phyloP scores from a whole-genome alignment of 2,797 vertebrate species.

The Tiaroga cobitis region DNA sequence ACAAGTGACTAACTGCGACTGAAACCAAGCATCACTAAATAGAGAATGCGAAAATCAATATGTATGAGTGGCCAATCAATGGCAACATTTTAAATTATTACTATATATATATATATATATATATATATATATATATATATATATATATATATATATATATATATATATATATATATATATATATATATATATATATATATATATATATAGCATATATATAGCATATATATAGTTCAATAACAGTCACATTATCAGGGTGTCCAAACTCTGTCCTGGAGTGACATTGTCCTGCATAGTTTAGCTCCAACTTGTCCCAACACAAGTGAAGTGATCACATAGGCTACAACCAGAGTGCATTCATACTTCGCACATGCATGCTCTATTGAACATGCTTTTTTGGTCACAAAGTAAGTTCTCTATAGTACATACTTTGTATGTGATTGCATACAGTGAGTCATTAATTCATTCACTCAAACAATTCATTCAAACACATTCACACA shows the following conservation, averaged over 20 bases:
- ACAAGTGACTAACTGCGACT: background rate
- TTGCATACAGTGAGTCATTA: background rate
- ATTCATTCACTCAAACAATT: background rate
- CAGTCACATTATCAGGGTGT: too few relatives aligned
- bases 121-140: too few relatives aligned
- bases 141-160: too few relatives aligned
- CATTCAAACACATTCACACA: background rate
- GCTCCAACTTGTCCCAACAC: background rate
- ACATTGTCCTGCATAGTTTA: background rate
- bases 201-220: too few relatives aligned
- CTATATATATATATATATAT: too few relatives aligned
- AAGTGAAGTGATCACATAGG: background rate
- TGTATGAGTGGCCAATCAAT: background rate
- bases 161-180: too few relatives aligned
- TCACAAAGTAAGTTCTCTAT: background rate
- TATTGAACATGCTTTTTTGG: background rate
- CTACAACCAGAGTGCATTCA: background rate
- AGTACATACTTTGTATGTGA: background rate
- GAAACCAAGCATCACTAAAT: background rate
- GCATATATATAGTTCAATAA: too few relatives aligned
- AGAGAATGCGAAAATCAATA: background rate
- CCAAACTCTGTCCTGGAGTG: background rate
- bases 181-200: too few relatives aligned
- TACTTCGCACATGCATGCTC: background rate
- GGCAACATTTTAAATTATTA: background rate